Evolutionary conservation across 1,140 invertebrate species (phyloP), one percentile per base, ranked within the genome.

Genomic region (Kradibia gibbosae): DNA sequence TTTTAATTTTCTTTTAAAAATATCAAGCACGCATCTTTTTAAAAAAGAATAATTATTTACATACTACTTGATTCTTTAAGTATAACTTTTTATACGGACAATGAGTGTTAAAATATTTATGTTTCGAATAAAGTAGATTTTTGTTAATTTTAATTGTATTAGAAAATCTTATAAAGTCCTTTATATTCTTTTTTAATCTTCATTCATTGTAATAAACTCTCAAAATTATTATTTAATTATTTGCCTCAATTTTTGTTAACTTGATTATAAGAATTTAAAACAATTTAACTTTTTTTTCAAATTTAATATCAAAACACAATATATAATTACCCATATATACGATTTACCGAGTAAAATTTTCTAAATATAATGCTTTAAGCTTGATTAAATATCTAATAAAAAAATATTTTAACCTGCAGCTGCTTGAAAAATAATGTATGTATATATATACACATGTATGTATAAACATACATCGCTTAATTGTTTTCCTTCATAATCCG

Each of bases 401-500:
- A n/a, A 78, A 82, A 39, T 72, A 48, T 60, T 81, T 60, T 62
- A 34, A 82, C 75, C 50, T 82, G 81, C 55, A 78, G 75, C 70
- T 78, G 70, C 81, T 78, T 79, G 71, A 75, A 53, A 82, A 82
- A 82, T 34, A 50, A 65, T 55, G 74, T 73, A 22, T 82, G 36
- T 78, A 39, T 72, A 82, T 78, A 82, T 42, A 74, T 78, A 78
- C 80, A 72, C n/a, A n/a, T 82, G 74, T 73, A 22, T 82, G 36
- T 78, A 39, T 72, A 82, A 74, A 82, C 39, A 74, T 78, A 78
- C 80, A 72, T 77, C 48, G 65, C 5, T 67, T 72, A 77, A 74
- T 57, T 36, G 4, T 62, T 78, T 78, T 67, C 70, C 70, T 82
- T 82, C 50, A 82, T 78, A 36, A 71, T 82, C 45, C 67, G 78